Base-by-base conservation (phyloP, 2,797 vertebrate genomes). In the Botia almorhae region DNA sequence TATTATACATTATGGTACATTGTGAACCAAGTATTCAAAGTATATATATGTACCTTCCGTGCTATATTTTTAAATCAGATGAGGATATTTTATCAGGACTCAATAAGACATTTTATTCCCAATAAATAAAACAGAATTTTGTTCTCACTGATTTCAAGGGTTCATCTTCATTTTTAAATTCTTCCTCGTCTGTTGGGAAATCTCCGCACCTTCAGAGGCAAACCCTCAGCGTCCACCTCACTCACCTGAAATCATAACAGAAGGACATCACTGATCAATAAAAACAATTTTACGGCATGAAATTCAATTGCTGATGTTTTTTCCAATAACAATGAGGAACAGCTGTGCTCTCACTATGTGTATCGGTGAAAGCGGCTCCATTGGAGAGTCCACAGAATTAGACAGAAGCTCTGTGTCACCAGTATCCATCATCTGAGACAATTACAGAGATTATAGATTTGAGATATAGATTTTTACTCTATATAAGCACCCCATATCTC, bases 371-470 rank as follows among this genome's bases (percentile, higher is more conserved):
- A 83, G 64, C 21, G 19, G 39, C 13, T 76, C 69, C 55, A 81
- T 26, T 33, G 70, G 50, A 69, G 83, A 69, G 10, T 75, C 84
- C 76, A 85, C 86, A 84, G 86, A 69, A 64, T 75, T 77, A 85
- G 88, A 55, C 51, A 82, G 39, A 39, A 39, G 70, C 19, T 78
- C 43, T 69, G 76, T 17, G 21, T 83, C 71, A 46, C 81, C 81
- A 55, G 21, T 53, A 74, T 83, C 81, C 76, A 82, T 51, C 76
- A 83, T 83, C 81, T 83, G 16, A 51, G 43, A 72, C 6, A 68
- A 43, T 77, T 13, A 55, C 8, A 55, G 12, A 46, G 50, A 21
- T 61, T 61, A 61, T 16, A 58, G 33, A 43, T 21, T 4, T 7
- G 4, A 36, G 17, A 69, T 51, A 16, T 8, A 53, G n/a, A 17